These are phyloP conservation scores for Microcaecilia unicolor DNA, from an alignment of 2,797 vertebrate species.

Conservation along the genomic window DNA sequence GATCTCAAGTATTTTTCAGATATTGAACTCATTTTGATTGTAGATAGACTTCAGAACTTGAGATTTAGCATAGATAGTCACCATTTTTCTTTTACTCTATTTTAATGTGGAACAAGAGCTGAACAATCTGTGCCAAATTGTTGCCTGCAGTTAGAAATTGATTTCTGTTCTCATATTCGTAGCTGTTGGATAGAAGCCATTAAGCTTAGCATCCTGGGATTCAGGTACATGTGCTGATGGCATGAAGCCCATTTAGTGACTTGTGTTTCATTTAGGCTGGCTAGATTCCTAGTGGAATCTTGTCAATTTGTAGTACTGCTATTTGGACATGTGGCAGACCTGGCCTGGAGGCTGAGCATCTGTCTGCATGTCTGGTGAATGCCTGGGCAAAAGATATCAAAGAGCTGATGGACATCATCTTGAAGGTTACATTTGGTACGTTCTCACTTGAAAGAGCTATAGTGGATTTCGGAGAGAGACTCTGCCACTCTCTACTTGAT, in stretches of 20 bases:
- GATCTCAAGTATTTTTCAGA: too few species aligned
- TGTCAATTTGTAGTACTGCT: constrained; percentile 15
- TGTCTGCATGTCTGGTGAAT: constrained; percentile 2
- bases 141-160: constrained; percentile 1
- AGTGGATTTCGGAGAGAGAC: too few species aligned
- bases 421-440: too few species aligned
- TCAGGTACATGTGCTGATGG: background rate
- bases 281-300: constrained; percentile 15
- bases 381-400: too few species aligned
- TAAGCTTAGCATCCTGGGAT: constrained; percentile 6
- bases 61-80: too few species aligned
- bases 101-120: background rate
- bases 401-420: too few species aligned
- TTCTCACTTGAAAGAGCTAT: too few species aligned
- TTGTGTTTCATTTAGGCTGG: constrained; percentile 16
- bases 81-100: background rate
- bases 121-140: constrained; percentile 5
- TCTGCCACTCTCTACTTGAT: too few species aligned
- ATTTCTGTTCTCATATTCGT: background rate
- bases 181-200: constrained; percentile 11
- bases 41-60: too few species aligned
- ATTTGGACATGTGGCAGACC: constrained; percentile 10
- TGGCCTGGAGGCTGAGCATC: constrained; percentile 24
- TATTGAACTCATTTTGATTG: too few species aligned
- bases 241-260: constrained; percentile 7